Conservation (phyloP, 2,113 vertebrate genomes). For the Callaeas wilsoni region DNA sequence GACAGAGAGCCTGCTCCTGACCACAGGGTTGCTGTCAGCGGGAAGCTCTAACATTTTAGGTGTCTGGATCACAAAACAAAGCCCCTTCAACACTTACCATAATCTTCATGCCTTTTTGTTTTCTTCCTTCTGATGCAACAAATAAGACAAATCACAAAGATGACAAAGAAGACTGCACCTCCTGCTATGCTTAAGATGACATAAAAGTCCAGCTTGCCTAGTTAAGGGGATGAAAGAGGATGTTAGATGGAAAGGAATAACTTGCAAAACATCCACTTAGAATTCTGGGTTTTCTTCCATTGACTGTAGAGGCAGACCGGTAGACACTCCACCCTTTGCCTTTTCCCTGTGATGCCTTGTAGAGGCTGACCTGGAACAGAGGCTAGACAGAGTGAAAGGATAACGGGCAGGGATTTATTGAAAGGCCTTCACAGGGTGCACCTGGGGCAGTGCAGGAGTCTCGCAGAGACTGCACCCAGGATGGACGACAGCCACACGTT, state of each 20-base stretch:
- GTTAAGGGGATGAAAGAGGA: not conserved
- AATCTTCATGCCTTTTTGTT: not conserved
- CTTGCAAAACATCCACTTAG: not conserved
- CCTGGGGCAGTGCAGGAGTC: no score
- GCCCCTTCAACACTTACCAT: slow-evolving; percentile 12
- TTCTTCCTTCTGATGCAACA: slow-evolving; percentile 48
- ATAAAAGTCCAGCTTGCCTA: slow-evolving; percentile 6
- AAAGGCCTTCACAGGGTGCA: no score
- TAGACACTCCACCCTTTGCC: not conserved
- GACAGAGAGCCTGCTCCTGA: not conserved
- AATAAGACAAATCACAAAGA: slow-evolving; percentile 6
- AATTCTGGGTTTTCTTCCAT: not conserved
- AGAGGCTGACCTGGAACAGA: no score
- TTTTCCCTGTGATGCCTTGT: no score
- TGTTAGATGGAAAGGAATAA: not conserved
- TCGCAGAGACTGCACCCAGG: no score
- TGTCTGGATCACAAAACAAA: not conserved
- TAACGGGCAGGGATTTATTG: no score
- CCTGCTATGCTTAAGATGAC: slow-evolving; percentile 35
- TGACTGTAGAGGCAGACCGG: not conserved
- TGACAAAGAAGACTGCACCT: not conserved
- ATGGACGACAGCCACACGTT: no score
- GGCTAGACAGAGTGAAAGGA: no score
- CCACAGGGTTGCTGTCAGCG: not conserved
- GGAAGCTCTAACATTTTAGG: not conserved